phyloP scores from a whole-genome alignment of 2,888 invertebrate genomes.

The Agrilus cyanescens region DNA sequence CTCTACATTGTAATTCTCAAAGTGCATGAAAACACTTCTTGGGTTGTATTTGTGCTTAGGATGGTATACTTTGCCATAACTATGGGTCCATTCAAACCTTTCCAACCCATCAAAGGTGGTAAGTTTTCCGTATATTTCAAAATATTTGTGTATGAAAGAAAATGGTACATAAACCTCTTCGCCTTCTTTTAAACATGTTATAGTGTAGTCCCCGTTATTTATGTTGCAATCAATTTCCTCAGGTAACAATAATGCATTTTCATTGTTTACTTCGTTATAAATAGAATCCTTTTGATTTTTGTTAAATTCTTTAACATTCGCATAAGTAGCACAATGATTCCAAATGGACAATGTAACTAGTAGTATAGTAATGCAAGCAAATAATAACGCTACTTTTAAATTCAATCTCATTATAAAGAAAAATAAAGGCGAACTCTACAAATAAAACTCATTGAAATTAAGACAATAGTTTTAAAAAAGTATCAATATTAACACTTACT shows the following conservation, averaged over 20 bases:
- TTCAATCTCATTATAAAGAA: conserved; percentile 67
- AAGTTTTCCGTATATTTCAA: conserved; percentile 86
- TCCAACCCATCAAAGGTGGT: conserved; percentile 60
- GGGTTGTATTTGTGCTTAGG: conserved; percentile 85
- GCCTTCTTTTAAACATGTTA: conserved; percentile 61
- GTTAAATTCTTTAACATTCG: conserved; percentile 20
- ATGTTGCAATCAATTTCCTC: conserved; percentile 78
- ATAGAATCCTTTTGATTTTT: conserved; percentile 15
- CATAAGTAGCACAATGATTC: conserved; percentile 59
- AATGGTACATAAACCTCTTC: conserved; percentile 87
- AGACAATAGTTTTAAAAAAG: not conserved
- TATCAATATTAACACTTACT: not conserved
- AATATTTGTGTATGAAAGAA: conserved; percentile 84
- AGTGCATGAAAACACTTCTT: conserved; percentile 86
- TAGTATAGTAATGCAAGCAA: conserved; percentile 50
- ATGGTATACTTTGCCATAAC: conserved; percentile 81
- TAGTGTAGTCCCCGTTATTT: conserved; percentile 47
- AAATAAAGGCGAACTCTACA: conserved; percentile 35
- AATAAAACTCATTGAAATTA: conserved; percentile 7
- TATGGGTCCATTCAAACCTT: conserved; percentile 90
- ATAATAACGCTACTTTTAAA: conserved; percentile 59
- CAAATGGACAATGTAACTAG: conserved; percentile 61
- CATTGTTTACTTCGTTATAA: conserved; percentile 23
- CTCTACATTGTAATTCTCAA: conserved; percentile 97
- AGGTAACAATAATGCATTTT: conserved; percentile 32